Evolutionary conservation across 2,113 vertebrate species (phyloP), one percentile per base, ranked within the genome.

Genomic region (Gobiocypris rarus): DNA sequence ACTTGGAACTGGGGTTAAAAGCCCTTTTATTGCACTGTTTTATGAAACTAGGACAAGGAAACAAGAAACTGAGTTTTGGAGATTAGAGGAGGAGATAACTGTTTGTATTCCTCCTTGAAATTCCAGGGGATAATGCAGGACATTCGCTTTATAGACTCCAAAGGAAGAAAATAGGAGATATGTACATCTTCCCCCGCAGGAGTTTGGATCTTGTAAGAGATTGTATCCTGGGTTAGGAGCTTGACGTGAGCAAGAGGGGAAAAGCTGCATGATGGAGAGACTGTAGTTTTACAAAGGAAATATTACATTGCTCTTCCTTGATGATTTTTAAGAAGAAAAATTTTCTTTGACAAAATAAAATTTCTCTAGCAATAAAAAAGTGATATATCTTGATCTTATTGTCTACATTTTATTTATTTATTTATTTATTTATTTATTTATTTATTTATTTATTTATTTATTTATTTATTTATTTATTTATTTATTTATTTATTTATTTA

Each of bases 21-120:
- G 81, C 90, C 87, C 84, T 91, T 93, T 92, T 93, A 94, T 91
- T 91, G 91, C 85, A 84, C 69, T 75, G 84, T 86, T 91, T 93
- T 92, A 92, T 91, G 89, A 91, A 90, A 89, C 78, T 85, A 87
- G 86, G 34, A 82, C 85, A 78, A 89, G 84, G 89, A 88, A 92
- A 87, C 83, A 85, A 86, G 89, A 93, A 88, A 92, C 85, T 81
- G 2, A 13, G 83, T 89, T 89, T 92, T 89, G 83, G 87, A 92
- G 92, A 93, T 94, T 85, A 88, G 13, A 90, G 82, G 24, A 75
- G 38, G 61, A 91, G 91, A 93, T 93, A 92, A 90, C 85, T 71
- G 4, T 7, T 73, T 75, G 82, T 58, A 84, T 88, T 86, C 84
- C 89, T 90, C 89, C 89, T 91, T 90, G 82, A 86, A 89, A 93